Evolutionary conservation across 2,888 invertebrate genomes (phyloP), one percentile per base, ranked within the genome.

Genomic region (Hydrotaea cyrtoneurina): DNA sequence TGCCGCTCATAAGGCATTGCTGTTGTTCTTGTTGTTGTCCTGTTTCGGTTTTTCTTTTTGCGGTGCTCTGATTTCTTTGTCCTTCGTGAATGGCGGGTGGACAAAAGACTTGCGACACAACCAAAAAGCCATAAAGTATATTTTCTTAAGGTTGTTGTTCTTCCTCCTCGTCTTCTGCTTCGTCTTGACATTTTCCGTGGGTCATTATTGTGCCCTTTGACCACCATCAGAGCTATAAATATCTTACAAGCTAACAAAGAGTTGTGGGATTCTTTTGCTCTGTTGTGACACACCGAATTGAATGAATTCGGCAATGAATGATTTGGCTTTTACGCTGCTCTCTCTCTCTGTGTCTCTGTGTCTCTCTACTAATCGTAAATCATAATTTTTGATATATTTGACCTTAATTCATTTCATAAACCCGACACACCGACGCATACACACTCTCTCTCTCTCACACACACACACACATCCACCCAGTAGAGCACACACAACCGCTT

Each of bases 341-440:
- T 13, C 8, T 46, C 1, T n/a, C n/a, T n/a, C n/a, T n/a, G n/a
- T n/a, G n/a, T n/a, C n/a, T n/a, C n/a, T n/a, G n/a, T n/a, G n/a
- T n/a, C n/a, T n/a, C n/a, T n/a, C n/a, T n/a, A n/a, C n/a, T n/a
- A 13, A 2, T 21, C 43, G 69, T 69, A 46, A 69, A 69, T 69
- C 69, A 69, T 69, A 69, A 69, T 69, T 69, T 46, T 46, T 46
- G 46, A 69, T 46, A 69, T 23, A 46, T 69, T 46, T 69, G 69
- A 69, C 69, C 69, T 69, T 69, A 69, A 69, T 69, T 69, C 69
- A 69, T 15, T 19, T 69, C 46, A 66, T 13, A 39, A 17, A 66
- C 66, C n/a, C 39, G 19, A 19, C 7, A 0, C 39, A 39, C 66
- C 39, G n/a, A 36, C 62, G 3, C 46, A 64, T 10, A 36, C 36